A percentile compares a stretch with the other conserved stretches of the same genome.
phyloP scores from a whole-genome alignment of 2,113 vertebrate genomes.

The Speoplatyrhinus poulsoni region DNA sequence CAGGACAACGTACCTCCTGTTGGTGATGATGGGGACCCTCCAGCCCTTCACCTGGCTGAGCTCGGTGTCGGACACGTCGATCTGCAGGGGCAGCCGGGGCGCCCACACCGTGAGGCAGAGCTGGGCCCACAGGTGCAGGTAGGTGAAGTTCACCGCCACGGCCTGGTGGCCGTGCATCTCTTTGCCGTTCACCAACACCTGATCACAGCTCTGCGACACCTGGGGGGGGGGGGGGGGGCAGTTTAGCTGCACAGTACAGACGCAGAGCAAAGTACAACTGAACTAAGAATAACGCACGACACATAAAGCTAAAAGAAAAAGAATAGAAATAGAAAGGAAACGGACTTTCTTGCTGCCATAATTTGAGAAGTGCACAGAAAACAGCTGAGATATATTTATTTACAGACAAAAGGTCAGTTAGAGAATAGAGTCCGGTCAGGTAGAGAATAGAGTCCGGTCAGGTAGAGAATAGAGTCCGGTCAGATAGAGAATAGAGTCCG shows the following conservation, averaged over 20 bases:
- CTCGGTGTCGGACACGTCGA: conserved; percentile 92
- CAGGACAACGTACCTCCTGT: conserved; percentile 80
- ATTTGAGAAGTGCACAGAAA: too few relatives aligned
- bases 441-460: too few relatives aligned
- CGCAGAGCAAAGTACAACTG: neutral
- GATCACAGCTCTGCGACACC: conserved; percentile 88
- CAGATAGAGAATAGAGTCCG: too few relatives aligned
- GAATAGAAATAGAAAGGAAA: too few relatives aligned
- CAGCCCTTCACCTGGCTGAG: conserved; percentile 98
- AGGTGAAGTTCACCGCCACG: conserved; percentile 89
- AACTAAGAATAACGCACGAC: too few relatives aligned
- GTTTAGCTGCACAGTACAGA: neutral
- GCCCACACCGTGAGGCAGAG: conserved; percentile 90
- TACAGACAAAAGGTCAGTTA: too few relatives aligned
- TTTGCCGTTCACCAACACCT: conserved; percentile 91
- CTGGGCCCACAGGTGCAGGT: conserved; percentile 88
- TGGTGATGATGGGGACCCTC: conserved; percentile 89
- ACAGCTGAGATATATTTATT: too few relatives aligned
- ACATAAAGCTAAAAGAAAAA: too few relatives aligned
- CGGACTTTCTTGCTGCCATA: too few relatives aligned
- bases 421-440: too few relatives aligned
- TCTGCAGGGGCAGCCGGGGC: conserved; percentile 91
- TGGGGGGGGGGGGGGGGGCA: conserved; percentile 40
- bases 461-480: too few relatives aligned
- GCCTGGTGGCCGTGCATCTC: conserved; percentile 91